phyloP scores from a whole-genome alignment of 2,113 vertebrate genomes.

The Telmatochromis brachygnathus region DNA sequence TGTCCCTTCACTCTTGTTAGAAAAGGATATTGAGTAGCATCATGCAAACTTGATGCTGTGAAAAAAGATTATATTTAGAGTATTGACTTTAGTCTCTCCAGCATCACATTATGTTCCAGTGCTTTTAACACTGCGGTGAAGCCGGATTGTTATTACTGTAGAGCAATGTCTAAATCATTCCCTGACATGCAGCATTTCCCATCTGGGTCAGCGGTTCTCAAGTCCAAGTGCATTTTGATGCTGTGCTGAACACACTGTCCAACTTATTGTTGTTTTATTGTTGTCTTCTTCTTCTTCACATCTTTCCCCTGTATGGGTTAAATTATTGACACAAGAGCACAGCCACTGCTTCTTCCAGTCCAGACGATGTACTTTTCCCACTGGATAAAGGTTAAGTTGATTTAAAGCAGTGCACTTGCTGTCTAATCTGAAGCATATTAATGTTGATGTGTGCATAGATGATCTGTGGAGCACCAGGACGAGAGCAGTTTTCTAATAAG shows the following conservation, averaged over 20 bases:
- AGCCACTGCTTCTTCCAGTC: background rate
- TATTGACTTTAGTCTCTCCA: background rate
- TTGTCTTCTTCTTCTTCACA: background rate
- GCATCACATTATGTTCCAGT: background rate
- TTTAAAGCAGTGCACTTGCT: background rate
- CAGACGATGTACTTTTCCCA: background rate
- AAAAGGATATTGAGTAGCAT: background rate
- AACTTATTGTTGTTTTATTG: background rate
- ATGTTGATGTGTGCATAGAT: background rate
- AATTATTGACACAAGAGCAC: background rate
- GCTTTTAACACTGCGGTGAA: background rate
- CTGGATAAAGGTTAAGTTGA: background rate
- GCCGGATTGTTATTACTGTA: background rate
- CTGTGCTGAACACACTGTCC: background rate
- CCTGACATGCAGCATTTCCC: background rate
- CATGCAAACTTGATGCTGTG: background rate
- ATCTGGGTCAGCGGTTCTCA: background rate
- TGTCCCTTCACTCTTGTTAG: background rate
- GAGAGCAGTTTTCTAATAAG: background rate
- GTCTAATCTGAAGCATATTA: background rate
- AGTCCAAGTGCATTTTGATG: background rate
- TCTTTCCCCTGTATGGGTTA: background rate
- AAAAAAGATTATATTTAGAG: constrained; percentile 1
- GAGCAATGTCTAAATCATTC: background rate
- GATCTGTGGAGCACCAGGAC: background rate